Conservation (phyloP, 1,140 invertebrate species). For the Solenopsis invicta region DNA sequence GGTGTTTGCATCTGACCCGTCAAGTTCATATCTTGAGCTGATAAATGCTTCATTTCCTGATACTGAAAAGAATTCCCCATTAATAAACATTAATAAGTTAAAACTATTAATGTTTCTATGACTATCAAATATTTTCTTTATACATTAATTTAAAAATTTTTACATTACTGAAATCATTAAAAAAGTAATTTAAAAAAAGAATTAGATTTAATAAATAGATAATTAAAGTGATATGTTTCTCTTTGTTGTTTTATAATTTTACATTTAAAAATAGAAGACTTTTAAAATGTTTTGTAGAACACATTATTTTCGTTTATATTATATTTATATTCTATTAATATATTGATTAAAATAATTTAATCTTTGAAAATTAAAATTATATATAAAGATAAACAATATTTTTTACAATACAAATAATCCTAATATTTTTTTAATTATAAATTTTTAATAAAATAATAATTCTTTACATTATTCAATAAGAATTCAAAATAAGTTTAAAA, state of each 20-base stretch:
- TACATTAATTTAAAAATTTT: neutral
- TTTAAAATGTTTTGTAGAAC: neutral
- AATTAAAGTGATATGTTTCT: neutral
- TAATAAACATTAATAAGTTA: conserved; percentile 57
- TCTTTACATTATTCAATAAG: neutral
- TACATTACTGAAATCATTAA: conserved; percentile 24
- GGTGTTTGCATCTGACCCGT: conserved; percentile 82
- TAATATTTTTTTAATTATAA: no score
- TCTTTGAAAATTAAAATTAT: neutral
- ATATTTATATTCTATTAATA: neutral
- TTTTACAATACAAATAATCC: no score
- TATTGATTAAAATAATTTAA: neutral
- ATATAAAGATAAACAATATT: neutral
- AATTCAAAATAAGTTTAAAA: neutral
- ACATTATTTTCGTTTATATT: neutral
- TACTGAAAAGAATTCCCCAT: conserved; percentile 86
- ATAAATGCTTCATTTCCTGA: conserved; percentile 88
- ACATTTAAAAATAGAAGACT: neutral
- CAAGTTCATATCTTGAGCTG: conserved; percentile 81
- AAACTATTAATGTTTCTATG: neutral
- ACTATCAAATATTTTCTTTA: neutral
- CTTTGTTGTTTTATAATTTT: neutral
- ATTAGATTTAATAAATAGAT: no score
- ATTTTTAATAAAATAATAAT: neutral
- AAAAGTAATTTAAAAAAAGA: neutral